Conservation (phyloP, 2,797 vertebrate genomes). For the Etheostoma nigrum region DNA sequence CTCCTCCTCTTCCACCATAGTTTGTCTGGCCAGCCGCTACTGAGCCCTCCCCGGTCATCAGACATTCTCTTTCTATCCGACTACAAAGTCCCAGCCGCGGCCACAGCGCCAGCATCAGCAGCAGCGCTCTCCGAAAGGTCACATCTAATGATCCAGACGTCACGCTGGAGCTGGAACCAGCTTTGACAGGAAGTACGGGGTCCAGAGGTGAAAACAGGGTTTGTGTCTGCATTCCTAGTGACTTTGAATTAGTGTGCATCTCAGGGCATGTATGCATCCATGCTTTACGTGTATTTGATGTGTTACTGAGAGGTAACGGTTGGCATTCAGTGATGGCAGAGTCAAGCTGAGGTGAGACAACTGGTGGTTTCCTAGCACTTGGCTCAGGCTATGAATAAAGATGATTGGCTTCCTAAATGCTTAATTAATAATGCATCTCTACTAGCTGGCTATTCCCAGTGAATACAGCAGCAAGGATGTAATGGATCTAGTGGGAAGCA, state of each 20-base stretch:
- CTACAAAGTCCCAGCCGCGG: constrained; percentile 71
- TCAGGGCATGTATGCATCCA: constrained; percentile 17
- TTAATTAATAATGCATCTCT: constrained; percentile 78
- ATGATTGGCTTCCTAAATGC: constrained; percentile 68
- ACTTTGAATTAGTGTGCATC: constrained; percentile 48
- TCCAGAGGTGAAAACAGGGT: constrained; percentile 35
- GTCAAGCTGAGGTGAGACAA: constrained; percentile 32
- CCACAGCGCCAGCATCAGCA: constrained; percentile 60
- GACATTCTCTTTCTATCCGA: constrained; percentile 78
- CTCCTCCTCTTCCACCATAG: constrained; percentile 31
- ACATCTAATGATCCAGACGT: constrained; percentile 76
- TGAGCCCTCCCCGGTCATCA: constrained; percentile 70
- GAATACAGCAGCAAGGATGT: constrained; percentile 31
- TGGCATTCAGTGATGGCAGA: constrained; percentile 17
- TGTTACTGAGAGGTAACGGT: constrained; percentile 25
- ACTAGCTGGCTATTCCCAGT: constrained; percentile 35
- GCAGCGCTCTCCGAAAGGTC: constrained; percentile 74
- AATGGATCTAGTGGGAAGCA: constrained; percentile 6
- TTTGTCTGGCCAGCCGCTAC: constrained; percentile 46
- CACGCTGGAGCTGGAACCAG: constrained; percentile 46
- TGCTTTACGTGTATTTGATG: constrained; percentile 3
- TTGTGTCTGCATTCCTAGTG: constrained; percentile 33
- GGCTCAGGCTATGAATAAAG: constrained; percentile 77
- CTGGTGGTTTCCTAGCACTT: constrained; percentile 50
- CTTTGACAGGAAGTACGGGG: constrained; percentile 51